These are phyloP conservation scores for Melanotaenia pygmaea DNA, from an alignment of 2,797 vertebrate species.

Conservation along the genomic window DNA sequence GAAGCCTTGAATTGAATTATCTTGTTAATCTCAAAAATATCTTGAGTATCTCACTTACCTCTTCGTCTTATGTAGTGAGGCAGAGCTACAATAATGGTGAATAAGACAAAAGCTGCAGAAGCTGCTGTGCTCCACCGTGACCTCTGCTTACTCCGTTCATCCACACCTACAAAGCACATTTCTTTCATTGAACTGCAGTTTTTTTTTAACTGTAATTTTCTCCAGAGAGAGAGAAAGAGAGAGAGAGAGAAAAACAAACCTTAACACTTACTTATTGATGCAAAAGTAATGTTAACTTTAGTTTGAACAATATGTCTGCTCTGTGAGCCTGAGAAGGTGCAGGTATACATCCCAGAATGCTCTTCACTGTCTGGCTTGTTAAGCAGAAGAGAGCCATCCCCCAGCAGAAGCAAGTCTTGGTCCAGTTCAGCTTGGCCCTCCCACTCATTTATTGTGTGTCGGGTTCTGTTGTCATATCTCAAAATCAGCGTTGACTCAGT, in stretches of 20 bases:
- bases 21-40: not conserved
- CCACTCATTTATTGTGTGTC: slow-evolving; percentile 72
- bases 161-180: slow-evolving; percentile 63
- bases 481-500: slow-evolving; percentile 71
- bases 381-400: slow-evolving; percentile 80
- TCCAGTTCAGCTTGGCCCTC: slow-evolving; percentile 75
- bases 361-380: slow-evolving; percentile 64
- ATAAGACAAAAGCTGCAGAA: slow-evolving; percentile 76
- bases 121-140: slow-evolving; percentile 82
- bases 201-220: not conserved
- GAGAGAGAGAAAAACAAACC: not conserved
- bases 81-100: slow-evolving; percentile 71
- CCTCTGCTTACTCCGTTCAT: slow-evolving; percentile 62
- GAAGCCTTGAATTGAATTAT: not conserved
- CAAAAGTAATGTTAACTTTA: slow-evolving; percentile 76
- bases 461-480: slow-evolving; percentile 77
- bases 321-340: slow-evolving; percentile 75
- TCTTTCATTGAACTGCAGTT: not conserved
- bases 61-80: slow-evolving; percentile 71
- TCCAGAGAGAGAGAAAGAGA: not conserved
- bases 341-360: slow-evolving; percentile 79
- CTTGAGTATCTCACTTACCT: slow-evolving; percentile 60
- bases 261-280: slow-evolving; percentile 69
- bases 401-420: slow-evolving; percentile 66
- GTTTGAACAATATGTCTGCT: slow-evolving; percentile 74